Evolutionary conservation across 2,888 invertebrate species (phyloP), one percentile per base, ranked within the genome.

Genomic region (Cheilosia soror): DNA sequence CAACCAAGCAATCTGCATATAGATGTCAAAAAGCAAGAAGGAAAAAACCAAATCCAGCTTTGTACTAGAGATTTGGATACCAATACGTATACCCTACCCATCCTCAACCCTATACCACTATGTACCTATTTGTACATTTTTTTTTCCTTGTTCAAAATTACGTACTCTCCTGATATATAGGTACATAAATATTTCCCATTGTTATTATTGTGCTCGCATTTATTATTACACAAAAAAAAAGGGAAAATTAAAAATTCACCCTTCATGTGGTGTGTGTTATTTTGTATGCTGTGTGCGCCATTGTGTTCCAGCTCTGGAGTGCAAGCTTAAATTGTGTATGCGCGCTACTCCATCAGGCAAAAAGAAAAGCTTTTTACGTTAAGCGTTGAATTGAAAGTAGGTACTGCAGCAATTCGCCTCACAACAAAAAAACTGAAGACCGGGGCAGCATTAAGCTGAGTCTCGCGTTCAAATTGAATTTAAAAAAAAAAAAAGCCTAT

Each of bases 141-240:
- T 11, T 37, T 37, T 37, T 37, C 11, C 11, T 51, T 7, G 27
- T 5, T 2, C 2, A 1, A 51, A 51, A 25, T 15, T 9, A 51
- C 49, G 49, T 20, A 51, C 25, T 51, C 27, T 25, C 25, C 15
- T 25, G n/a, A 4, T 25, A 53, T 27, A 27, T 53, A 27, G 51
- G 27, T 53, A 53, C 27, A 53, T n/a, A 53, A 53, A 29, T 29
- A 53, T 53, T 29, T 53, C 11, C 2, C 49, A 27, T 53, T 53
- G 51, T 53, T 53, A 53, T 53, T 53, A 53, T 55, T 55, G 55
- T 55, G 9, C n/a, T n/a, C n/a, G 6, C n/a, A 55, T 31, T 55
- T 55, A 55, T 29, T 55, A 15, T 55, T 15, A 5, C 9, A 4
- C 5, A 7, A 55, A 31, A 55, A 11, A 29, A 31, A n/a, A 27